Percentiles rank a stretch among this genome's conserved stretches.
Evolutionary conservation across 2,113 vertebrate species (phyloP).

Genomic region (Cyrtonyx montezumae): DNA sequence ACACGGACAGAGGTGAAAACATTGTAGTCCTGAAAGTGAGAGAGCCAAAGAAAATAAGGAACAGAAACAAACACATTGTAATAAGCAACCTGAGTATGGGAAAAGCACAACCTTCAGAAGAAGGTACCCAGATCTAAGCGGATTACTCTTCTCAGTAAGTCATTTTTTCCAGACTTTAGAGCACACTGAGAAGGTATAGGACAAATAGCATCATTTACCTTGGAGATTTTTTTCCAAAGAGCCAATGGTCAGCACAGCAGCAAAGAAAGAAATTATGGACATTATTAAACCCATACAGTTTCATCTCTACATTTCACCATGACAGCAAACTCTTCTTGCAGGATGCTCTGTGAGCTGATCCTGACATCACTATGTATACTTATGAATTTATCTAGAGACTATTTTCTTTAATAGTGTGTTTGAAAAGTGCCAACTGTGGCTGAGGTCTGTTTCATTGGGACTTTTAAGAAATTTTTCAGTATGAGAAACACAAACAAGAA

Average conservation of each 20-base stretch:
- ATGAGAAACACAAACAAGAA: slow-evolving; percentile 6
- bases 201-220: not conserved
- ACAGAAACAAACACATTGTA: not conserved
- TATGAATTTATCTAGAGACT: not conserved
- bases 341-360: not conserved
- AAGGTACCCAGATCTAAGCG: not conserved
- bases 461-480: not conserved
- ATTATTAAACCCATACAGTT: not conserved
- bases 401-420: slow-evolving; percentile 19
- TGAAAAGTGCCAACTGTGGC: not conserved
- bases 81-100: not conserved
- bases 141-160: not conserved
- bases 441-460: not conserved
- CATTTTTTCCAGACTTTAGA: not conserved
- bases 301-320: rapidly evolving
- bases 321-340: not conserved
- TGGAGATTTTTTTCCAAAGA: not conserved
- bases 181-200: rapidly evolving
- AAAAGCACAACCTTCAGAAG: not conserved
- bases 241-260: not conserved
- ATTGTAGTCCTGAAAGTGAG: not conserved
- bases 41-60: not conserved
- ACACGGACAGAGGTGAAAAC: not conserved
- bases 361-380: not conserved
- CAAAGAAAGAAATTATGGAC: not conserved